Conservation (phyloP, 2,888 invertebrate species). For the Noctua pronuba region DNA sequence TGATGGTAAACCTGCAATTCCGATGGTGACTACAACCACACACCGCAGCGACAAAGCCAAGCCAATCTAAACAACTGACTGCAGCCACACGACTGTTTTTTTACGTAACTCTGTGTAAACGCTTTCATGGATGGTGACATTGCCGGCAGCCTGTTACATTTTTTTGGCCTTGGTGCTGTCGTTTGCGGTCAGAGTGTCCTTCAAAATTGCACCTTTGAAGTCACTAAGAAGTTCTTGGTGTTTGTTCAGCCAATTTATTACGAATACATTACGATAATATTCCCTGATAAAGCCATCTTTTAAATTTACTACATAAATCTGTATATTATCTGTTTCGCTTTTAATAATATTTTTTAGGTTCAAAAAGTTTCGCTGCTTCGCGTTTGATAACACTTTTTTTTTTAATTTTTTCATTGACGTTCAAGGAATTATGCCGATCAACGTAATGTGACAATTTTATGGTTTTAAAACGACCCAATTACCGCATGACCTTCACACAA, state of each 20-base stretch:
- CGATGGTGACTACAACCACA: too few species aligned
- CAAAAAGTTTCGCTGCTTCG: neutral
- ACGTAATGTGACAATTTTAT: too few species aligned
- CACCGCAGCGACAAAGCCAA: too few species aligned
- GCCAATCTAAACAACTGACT: too few species aligned
- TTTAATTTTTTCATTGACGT: too few species aligned
- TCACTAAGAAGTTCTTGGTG: neutral
- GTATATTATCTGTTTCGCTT: neutral
- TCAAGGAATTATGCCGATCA: neutral
- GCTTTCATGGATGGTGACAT: too few species aligned
- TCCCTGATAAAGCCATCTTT: neutral
- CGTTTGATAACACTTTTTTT: neutral
- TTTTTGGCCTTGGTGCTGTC: neutral
- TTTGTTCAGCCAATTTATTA: neutral
- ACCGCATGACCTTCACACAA: constrained; percentile 45
- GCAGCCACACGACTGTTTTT: too few species aligned
- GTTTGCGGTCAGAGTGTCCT: neutral
- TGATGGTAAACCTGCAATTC: too few species aligned
- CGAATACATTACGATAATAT: neutral
- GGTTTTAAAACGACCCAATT: constrained; percentile 30
- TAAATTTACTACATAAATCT: neutral
- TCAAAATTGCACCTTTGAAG: neutral
- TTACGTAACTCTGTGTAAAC: too few species aligned
- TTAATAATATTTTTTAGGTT: neutral
- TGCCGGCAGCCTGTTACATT: too few species aligned